Evolutionary conservation across 2,113 vertebrate species (phyloP).

Genomic region (Gobio gobio): DNA sequence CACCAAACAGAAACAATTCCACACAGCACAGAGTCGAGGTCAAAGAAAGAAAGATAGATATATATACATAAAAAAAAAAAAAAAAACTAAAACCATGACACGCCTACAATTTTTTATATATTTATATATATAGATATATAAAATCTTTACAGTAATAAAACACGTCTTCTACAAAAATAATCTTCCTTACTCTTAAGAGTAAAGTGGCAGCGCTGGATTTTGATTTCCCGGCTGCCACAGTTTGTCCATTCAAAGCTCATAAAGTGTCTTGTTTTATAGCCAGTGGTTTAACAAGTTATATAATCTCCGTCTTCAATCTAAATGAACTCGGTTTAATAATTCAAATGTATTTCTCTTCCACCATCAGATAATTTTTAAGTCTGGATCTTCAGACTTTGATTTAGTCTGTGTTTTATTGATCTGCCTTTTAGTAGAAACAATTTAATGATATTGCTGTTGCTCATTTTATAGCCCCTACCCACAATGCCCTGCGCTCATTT

Average conservation of each 20-base stretch:
- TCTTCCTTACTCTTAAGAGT: slow-evolving; percentile 67
- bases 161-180: slow-evolving; percentile 78
- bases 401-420: not conserved
- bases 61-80: not conserved
- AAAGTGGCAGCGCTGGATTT: slow-evolving; percentile 35
- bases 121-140: slow-evolving; percentile 66
- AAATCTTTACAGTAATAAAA: slow-evolving; percentile 83
- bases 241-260: slow-evolving; percentile 35
- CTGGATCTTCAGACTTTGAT: not conserved
- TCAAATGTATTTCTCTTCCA: not conserved
- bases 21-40: slow-evolving; percentile 76
- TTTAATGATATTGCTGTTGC: slow-evolving; percentile 17
- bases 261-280: slow-evolving; percentile 19
- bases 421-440: not conserved
- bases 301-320: not conserved
- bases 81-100: slow-evolving; percentile 67
- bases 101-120: slow-evolving; percentile 65
- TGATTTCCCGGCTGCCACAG: slow-evolving; percentile 16
- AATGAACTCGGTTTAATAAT: not conserved
- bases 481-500: slow-evolving; percentile 17
- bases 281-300: not conserved
- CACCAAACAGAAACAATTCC: slow-evolving; percentile 75
- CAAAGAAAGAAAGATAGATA: slow-evolving; percentile 35
- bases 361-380: not conserved
- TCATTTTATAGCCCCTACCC: not conserved